phyloP scores from a whole-genome alignment of 1,140 invertebrate genomes.

The Tigriopus japonicus region DNA sequence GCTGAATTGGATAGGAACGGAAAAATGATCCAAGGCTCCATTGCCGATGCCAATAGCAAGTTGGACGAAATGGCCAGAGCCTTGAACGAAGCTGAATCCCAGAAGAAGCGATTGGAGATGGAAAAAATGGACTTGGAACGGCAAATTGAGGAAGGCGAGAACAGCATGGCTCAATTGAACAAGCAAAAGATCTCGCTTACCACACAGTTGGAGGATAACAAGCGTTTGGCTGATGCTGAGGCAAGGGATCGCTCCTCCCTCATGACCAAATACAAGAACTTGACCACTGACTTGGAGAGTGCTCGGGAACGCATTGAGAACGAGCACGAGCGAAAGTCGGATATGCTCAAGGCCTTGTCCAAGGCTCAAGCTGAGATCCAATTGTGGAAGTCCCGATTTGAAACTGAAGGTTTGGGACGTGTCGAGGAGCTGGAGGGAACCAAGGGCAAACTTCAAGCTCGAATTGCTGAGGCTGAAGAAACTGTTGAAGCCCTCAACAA shows the following conservation, averaged over 20 bases:
- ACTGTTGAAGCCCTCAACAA: constrained; percentile 54
- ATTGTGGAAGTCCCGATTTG: constrained; percentile 31
- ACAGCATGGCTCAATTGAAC: constrained; percentile 80
- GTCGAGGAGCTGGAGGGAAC: constrained; percentile 90
- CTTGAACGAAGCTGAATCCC: constrained; percentile 10
- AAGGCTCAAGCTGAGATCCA: constrained; percentile 30
- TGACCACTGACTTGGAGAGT: constrained; percentile 7
- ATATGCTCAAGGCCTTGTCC: neutral
- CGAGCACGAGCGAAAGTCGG: neutral
- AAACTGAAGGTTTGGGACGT: constrained; percentile 24
- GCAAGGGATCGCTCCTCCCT: constrained; percentile 23
- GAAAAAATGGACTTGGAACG: neutral
- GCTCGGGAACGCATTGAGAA: constrained; percentile 15
- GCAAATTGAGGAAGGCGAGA: constrained; percentile 75
- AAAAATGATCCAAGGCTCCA: constrained; percentile 81
- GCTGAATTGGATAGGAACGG: constrained; percentile 87
- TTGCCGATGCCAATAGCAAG: constrained; percentile 67
- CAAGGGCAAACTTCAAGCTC: constrained; percentile 73
- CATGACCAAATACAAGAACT: constrained; percentile 10
- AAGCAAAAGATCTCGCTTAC: constrained; percentile 92
- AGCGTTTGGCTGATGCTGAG: constrained; percentile 90
- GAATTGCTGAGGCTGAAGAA: constrained; percentile 63
- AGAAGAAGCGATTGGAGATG: constrained; percentile 1
- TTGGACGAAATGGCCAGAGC: constrained; percentile 9
- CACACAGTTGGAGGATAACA: constrained; percentile 89